phyloP scores from a whole-genome alignment of 2,113 vertebrate species.

The Megaleporinus macrocephalus region DNA sequence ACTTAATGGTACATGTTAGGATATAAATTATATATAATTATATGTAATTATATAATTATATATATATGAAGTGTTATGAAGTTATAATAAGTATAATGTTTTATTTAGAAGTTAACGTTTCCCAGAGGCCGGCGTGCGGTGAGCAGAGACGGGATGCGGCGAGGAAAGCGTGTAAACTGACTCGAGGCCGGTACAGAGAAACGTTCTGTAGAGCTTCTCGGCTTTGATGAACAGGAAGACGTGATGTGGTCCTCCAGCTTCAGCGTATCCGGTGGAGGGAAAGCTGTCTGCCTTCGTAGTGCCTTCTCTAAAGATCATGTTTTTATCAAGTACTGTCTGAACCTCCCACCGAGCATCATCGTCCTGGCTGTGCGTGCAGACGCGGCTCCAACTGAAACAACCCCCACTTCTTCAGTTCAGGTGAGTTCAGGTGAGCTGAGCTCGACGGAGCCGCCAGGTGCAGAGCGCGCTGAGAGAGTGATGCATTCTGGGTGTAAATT shows the following conservation, averaged over 20 bases:
- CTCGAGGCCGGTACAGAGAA: too few species aligned
- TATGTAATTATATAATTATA: too few species aligned
- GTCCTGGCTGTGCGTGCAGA: neutral
- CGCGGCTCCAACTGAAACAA: constrained; percentile 19
- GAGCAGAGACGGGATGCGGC: too few species aligned
- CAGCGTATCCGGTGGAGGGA: constrained; percentile 19
- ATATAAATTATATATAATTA: too few species aligned
- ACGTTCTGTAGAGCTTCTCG: constrained; percentile 13
- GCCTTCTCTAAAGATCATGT: constrained; percentile 38
- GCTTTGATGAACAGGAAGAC: neutral
- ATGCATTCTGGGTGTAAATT: constrained; percentile 11
- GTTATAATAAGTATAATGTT: too few species aligned
- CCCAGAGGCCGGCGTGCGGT: too few species aligned
- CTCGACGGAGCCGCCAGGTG: neutral
- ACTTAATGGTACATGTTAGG: too few species aligned
- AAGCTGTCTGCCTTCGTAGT: constrained; percentile 45
- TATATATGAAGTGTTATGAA: too few species aligned
- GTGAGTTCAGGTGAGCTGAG: too few species aligned
- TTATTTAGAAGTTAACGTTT: too few species aligned
- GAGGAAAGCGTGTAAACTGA: too few species aligned
- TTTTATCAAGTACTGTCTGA: constrained; percentile 28
- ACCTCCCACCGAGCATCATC: neutral
- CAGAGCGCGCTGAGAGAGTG: constrained; percentile 6
- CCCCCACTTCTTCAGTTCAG: neutral
- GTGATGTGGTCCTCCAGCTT: neutral